phyloP scores from a whole-genome alignment of 2,113 vertebrate species.

The Recurvirostra avosetta region DNA sequence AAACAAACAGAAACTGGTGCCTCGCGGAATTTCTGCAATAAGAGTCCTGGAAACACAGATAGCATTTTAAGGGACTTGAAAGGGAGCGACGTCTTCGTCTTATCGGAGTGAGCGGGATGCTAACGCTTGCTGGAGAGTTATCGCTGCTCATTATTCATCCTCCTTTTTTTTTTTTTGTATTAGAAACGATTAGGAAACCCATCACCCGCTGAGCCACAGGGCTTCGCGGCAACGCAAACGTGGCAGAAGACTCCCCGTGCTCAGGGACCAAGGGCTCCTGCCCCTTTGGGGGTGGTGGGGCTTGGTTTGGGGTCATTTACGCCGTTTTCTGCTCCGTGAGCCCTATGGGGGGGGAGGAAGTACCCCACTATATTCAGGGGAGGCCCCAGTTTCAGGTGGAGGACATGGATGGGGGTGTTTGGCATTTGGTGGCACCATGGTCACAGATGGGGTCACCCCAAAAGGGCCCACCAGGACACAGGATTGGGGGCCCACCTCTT shows the following conservation, averaged over 20 bases:
- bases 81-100: not conserved
- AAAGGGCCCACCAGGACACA: not conserved
- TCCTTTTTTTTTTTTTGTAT: not conserved
- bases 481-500: not conserved
- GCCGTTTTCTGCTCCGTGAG: not conserved
- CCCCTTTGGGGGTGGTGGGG: not conserved
- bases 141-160: not conserved
- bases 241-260: not conserved
- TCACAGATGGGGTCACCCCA: not conserved
- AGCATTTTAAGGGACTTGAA: constrained; percentile 2
- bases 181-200: not conserved
- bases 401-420: not conserved
- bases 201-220: accelerated
- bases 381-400: not conserved
- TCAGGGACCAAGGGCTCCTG: not conserved
- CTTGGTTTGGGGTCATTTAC: not conserved
- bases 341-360: not conserved
- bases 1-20: constrained; percentile 5
- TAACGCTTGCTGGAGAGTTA: not conserved
- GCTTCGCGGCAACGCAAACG: not conserved
- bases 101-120: not conserved
- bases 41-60: not conserved
- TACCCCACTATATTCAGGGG: accelerated
- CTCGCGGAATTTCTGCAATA: not conserved
- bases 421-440: not conserved